Evolutionary conservation across 2,888 invertebrate genomes (phyloP), one percentile per base, ranked within the genome.

Genomic region (Lamproptera curius): DNA sequence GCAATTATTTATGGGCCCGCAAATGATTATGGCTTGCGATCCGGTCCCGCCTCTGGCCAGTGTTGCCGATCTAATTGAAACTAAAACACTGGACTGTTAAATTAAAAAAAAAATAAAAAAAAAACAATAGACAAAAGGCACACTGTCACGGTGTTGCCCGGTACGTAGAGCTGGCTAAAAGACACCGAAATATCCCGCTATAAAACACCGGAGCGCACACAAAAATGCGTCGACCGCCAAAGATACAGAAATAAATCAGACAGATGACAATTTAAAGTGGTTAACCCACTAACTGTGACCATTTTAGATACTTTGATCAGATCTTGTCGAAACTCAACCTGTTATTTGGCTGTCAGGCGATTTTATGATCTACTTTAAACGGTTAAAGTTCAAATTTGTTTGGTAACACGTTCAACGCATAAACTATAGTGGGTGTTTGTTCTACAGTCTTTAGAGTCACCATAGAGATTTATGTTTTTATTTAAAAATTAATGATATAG

Each of bases 231-330:
- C 81, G 73, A 73, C 76, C 78, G 78, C 84, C 80, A 81, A 80
- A 79, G 81, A 82, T 72, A 83, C 79, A 76, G 78, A 87, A 86
- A 88, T 88, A 88, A 88, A 88, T 88, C 88, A 88, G 80, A 72
- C 76, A 78, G 86, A 88, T 88, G 88, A 88, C 88, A 88, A 88
- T 88, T 88, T 88, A 83, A 88, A 88, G 87, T 88, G 88, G 88
- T 85, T 85, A 86, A 86, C 88, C 88, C 85, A 88, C 83, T 87
- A 86, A 82, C 87, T 86, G 88, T 86, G 85, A 87, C 88, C 88
- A 88, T 88, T 88, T 88, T 88, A 88, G 87, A 87, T 85, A 78
- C 82, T 82, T 82, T 84, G 86, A 87, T 87, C 84, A 80, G 73
- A 87, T 86, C 81, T 86, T 79, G 80, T 81, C 76, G 83, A 82